Base-by-base conservation (phyloP, 2,888 invertebrate genomes). In the Pecten maximus region DNA sequence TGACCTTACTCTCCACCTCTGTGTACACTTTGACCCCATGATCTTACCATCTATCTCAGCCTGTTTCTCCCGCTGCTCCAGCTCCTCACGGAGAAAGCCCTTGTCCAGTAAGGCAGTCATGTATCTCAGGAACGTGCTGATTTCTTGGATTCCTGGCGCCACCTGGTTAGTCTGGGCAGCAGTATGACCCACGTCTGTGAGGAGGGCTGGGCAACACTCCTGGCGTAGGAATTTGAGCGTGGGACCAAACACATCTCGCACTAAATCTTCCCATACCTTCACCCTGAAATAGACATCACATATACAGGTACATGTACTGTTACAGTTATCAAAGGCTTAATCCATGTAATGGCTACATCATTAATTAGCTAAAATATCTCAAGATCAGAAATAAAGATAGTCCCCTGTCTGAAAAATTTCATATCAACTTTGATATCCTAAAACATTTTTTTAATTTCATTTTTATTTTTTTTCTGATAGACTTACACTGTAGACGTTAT, bases 401-500 rank as follows among this genome's bases (percentile, higher is more conserved):
- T 16, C 48, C 12, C 10, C 19, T 48, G 12, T 48, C 12, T 10
- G 19, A 19, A 48, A 48, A 19, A 54, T 35, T 74, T 28, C 28
- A 6, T 0, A 6, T 74, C 74, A 74, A 28, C 74, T 74, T 60
- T 60, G n/a, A 60, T 3, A 8, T 50, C 60, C 3, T 60, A 28
- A 2, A 60, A 60, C 8, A n/a, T n/a, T 60, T 74, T 74, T 1
- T 28, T 12, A 28, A 74, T 3, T 35, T 35, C 28, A 8, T 35
- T 35, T 6, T 35, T 74, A 35, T 74, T 74, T 74, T 35, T 23
- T 35, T 23, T 60, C 60, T 2, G n/a, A 28, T 15, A 60, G 60
- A 88, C 93, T 93, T 93, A 96, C 96, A 96, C 95, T 74, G 93
- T 88, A 12, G 96, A 91, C 44, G 95, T 96, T 88, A 96, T 93